Base-by-base conservation (phyloP, 2,797 vertebrate species). In the Xerus rutilus region DNA sequence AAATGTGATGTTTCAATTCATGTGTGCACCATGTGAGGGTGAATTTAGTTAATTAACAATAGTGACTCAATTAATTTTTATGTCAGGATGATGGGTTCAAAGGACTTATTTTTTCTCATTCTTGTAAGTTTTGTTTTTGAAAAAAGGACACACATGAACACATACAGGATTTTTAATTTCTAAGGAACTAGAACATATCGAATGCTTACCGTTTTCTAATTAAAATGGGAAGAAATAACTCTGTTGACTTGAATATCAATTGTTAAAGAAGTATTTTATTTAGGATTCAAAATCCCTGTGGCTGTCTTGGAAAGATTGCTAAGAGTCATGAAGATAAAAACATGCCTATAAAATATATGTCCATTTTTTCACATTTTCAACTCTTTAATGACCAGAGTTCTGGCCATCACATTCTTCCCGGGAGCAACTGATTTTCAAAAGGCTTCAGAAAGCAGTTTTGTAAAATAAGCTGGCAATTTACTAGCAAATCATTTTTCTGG, bases 391-490 rank as follows among this genome's bases (percentile, higher is more conserved):
- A 69, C 14, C 72, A 92, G 43, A 64, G 6, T 70, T 91, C 47
- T 83, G 6, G 30, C 11, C 64, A 39, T 59, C 9, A 30, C 23
- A 20, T 15, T n/a, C 9, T 91, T 91, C 12, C 32, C 65, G 82
- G 20, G 30, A 77, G 54, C 30, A 81, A 49, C 3, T 72, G n/a
- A 77, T 8, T 81, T 92, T 59, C 43, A 85, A 70, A 92, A 94
- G 35, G 3, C 49, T 35, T 86, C 43, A 86, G 78, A 73, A 86
- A 87, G 3, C 4, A 11, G 8, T 74, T 86, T 89, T 64, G 21
- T 18, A 54, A 77, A 87, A 89, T 59, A 89, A 91, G 79, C 30
- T 74, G 20, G 10, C n/a, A 77, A 62, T 89, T 81, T 91, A 95
- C 25, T 47, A 86, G 13, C 35, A 86, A 62, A 83, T 72, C 76